A percentile compares a stretch with the other conserved stretches of the same genome.
These are phyloP conservation scores for Sebastes hopkinsi DNA, from an alignment of 2,797 vertebrate species.

Conservation along the genomic window DNA sequence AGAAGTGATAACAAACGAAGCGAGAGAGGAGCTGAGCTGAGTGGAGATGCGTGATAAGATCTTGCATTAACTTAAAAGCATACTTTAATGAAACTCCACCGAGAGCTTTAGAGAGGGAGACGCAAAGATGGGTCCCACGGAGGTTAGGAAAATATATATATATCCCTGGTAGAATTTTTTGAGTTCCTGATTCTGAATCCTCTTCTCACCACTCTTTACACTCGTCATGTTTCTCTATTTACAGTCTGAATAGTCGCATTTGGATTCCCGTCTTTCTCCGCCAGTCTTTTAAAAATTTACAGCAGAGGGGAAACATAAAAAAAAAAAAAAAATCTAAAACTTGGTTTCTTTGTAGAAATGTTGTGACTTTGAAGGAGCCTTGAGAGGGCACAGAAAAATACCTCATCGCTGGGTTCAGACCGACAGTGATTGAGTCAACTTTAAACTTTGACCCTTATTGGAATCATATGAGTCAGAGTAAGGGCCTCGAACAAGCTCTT, in stretches of 20 bases:
- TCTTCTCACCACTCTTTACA: slow-evolving; percentile 20
- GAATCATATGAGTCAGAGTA: slow-evolving; percentile 28
- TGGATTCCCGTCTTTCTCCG: background rate
- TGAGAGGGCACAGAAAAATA: background rate
- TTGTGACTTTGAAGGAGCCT: slow-evolving; percentile 15
- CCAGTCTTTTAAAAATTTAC: background rate
- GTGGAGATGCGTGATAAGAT: slow-evolving; percentile 69
- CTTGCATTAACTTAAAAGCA: slow-evolving; percentile 76
- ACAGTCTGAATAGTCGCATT: background rate
- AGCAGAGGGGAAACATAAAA: background rate
- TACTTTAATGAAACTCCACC: slow-evolving; percentile 75
- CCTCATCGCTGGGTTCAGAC: slow-evolving; percentile 29
- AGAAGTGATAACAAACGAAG: slow-evolving; percentile 70
- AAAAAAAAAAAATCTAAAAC: background rate
- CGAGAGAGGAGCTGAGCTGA: slow-evolving; percentile 51
- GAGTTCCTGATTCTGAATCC: background rate
- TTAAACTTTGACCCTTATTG: slow-evolving; percentile 43
- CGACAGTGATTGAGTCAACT: slow-evolving; percentile 39
- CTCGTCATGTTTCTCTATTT: slow-evolving; percentile 29
- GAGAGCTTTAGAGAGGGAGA: slow-evolving; percentile 54
- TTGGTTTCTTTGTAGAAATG: slow-evolving; percentile 6
- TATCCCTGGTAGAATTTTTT: slow-evolving; percentile 12
- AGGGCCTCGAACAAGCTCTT: background rate
- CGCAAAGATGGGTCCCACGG: slow-evolving; percentile 31
- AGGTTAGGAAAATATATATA: slow-evolving; percentile 60